These are phyloP conservation scores for Meta bourneti DNA, from an alignment of 2,888 invertebrate genomes.

Conservation along the genomic window DNA sequence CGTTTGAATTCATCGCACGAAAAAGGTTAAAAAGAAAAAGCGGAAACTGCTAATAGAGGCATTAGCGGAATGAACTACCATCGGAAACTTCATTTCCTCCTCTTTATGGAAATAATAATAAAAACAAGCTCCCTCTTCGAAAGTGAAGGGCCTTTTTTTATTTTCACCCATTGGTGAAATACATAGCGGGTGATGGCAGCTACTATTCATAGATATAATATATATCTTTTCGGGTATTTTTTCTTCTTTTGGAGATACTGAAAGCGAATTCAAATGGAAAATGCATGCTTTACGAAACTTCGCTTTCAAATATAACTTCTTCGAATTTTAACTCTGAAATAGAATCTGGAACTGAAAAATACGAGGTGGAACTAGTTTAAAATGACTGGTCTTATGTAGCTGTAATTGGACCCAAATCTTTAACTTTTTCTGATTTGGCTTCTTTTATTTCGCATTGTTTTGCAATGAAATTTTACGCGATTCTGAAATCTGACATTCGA, in stretches of 20 bases:
- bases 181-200: constrained; percentile 2
- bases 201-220: constrained; percentile 32
- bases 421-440: no score
- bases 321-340: neutral
- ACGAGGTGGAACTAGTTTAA: no score
- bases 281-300: constrained; percentile 30
- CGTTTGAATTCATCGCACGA: constrained; percentile 48
- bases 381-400: no score
- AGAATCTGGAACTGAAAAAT: neutral
- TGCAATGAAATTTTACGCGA: no score
- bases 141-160: neutral
- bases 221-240: neutral
- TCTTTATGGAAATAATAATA: constrained; percentile 42
- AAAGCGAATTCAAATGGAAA: constrained; percentile 41
- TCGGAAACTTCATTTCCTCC: constrained; percentile 28
- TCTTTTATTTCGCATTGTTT: no score
- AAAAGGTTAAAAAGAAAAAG: constrained; percentile 4
- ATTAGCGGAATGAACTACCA: constrained; percentile 53
- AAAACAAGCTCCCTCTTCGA: neutral
- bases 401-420: no score
- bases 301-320: neutral
- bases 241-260: constrained; percentile 18
- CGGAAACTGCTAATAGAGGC: constrained; percentile 56
- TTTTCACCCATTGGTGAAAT: neutral
- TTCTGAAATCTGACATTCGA: no score